Evolutionary conservation across 2,797 vertebrate genomes (phyloP).

Genomic region (Fratercula arctica): DNA sequence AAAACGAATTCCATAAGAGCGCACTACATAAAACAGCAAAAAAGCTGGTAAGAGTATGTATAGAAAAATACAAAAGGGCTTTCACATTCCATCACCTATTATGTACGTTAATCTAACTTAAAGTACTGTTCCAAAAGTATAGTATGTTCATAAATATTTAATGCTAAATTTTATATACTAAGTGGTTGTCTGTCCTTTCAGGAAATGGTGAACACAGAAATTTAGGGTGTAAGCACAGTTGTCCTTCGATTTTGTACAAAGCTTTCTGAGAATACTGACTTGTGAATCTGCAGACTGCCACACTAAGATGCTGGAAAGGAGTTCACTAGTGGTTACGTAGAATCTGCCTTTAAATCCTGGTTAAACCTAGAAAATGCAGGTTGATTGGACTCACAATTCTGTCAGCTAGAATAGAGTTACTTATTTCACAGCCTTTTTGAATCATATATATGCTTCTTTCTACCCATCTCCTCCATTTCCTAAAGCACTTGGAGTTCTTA

Average conservation of each 20-base stretch:
- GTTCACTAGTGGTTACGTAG: not conserved
- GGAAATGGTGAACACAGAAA: not conserved
- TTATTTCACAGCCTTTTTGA: not conserved
- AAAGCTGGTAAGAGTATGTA: not conserved
- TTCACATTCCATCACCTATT: not conserved
- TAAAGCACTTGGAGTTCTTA: not conserved
- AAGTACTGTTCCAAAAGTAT: not conserved
- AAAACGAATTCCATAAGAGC: not conserved
- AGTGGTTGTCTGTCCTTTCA: not conserved
- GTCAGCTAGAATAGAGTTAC: not conserved
- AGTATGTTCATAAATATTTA: not conserved
- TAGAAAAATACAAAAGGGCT: not conserved
- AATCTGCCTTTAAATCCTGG: not conserved
- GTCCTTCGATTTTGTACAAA: not conserved
- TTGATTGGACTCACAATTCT: not conserved
- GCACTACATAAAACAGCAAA: not conserved
- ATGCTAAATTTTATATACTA: not conserved
- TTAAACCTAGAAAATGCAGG: not conserved
- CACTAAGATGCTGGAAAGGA: not conserved
- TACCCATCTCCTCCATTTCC: not conserved
- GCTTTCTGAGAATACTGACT: not conserved
- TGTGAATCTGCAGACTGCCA: not conserved
- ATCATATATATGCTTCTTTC: not conserved
- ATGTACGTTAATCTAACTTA: not conserved
- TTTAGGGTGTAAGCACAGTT: not conserved